phyloP scores from a whole-genome alignment of 1,140 invertebrate species.

The Diploscapter pachys region DNA sequence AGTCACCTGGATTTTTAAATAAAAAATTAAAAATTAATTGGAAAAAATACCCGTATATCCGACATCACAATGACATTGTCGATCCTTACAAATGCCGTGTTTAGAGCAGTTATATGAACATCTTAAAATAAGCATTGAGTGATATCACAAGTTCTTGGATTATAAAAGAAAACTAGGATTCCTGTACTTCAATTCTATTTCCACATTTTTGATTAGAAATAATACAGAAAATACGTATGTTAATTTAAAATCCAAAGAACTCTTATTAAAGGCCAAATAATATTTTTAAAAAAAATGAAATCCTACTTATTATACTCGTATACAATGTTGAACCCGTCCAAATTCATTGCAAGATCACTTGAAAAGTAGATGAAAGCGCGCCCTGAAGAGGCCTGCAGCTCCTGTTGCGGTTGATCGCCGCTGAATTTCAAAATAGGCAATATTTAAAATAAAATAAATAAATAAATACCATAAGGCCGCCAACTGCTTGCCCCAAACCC shows the following conservation, averaged over 20 bases:
- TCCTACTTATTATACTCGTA: constrained; percentile 47
- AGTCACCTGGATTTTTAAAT: constrained; percentile 35
- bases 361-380: constrained; percentile 57
- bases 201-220: too few species aligned
- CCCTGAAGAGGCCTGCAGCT: constrained; percentile 41
- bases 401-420: constrained; percentile 36
- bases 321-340: constrained; percentile 54
- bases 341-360: constrained; percentile 57
- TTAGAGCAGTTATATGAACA: constrained; percentile 45
- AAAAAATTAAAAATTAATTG: constrained; percentile 3
- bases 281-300: not conserved
- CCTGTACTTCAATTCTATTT: too few species aligned
- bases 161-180: not conserved
- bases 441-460: not conserved
- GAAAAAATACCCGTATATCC: constrained; percentile 29
- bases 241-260: too few species aligned
- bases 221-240: too few species aligned
- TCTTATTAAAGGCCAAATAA: too few species aligned
- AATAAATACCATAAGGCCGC: constrained; percentile 52
- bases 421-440: constrained; percentile 19
- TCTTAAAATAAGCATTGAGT: not conserved
- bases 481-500: constrained; percentile 48
- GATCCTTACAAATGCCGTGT: constrained; percentile 39
- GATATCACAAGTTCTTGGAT: not conserved
- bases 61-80: constrained; percentile 32